Conservation (phyloP, 2,797 vertebrate genomes). For the Hypotaenidia okinawae region DNA sequence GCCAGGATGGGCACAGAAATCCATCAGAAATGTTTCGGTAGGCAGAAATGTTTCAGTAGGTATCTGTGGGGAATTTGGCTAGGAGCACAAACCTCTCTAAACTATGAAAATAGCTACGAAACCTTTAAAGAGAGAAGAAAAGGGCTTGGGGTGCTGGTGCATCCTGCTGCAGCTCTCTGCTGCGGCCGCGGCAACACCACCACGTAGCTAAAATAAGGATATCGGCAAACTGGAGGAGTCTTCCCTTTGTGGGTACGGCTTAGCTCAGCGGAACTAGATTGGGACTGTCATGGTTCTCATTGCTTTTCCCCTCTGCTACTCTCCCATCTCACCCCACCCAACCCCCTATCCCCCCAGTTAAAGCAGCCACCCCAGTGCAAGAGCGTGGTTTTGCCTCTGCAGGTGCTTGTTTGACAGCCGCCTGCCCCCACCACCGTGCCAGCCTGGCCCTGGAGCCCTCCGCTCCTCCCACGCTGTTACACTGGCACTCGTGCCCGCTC, state of each 20-base stretch:
- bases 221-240: neutral
- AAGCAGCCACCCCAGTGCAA: neutral
- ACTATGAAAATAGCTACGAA: neutral
- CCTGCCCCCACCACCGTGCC: neutral
- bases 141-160: neutral
- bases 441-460: neutral
- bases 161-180: neutral
- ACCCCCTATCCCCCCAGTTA: too few relatives aligned
- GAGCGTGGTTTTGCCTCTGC: neutral
- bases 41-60: neutral
- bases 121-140: neutral
- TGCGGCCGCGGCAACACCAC: neutral
- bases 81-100: neutral
- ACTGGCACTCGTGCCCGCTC: neutral
- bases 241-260: accelerated
- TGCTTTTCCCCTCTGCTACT: accelerated
- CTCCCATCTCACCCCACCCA: too few relatives aligned
- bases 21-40: neutral
- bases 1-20: neutral
- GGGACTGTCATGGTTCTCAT: neutral
- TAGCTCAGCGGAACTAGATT: neutral
- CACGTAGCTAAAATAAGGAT: accelerated
- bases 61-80: neutral
- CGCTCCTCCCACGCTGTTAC: neutral
- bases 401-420: neutral